Conservation (phyloP, 2,888 invertebrate species). For the Sicus ferrugineus region DNA sequence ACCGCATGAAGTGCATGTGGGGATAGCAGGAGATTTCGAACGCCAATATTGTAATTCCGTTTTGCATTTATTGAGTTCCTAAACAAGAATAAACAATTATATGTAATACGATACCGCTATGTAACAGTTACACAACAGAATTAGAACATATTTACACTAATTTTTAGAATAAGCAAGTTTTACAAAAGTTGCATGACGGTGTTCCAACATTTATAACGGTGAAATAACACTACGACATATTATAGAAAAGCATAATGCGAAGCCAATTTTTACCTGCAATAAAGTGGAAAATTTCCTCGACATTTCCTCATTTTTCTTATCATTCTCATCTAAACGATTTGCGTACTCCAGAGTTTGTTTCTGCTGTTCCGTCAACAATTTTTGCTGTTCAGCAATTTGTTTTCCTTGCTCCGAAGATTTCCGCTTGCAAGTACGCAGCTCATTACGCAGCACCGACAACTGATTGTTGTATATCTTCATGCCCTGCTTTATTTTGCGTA, state of each 20-base stretch:
- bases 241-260: no score
- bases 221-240: no score
- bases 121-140: background rate
- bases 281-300: conserved; percentile 88
- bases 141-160: no score
- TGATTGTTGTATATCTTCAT: conserved; percentile 90
- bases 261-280: conserved; percentile 70
- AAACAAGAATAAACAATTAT: no score
- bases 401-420: conserved; percentile 87
- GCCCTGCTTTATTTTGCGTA: conserved; percentile 86
- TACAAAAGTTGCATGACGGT: no score
- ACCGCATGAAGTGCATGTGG: conserved; percentile 80
- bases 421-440: conserved; percentile 80
- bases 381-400: conserved; percentile 80
- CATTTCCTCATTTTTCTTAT: conserved; percentile 90
- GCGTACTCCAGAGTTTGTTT: conserved; percentile 82
- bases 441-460: conserved; percentile 78
- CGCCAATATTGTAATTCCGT: conserved; percentile 92
- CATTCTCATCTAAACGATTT: conserved; percentile 86
- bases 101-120: no score
- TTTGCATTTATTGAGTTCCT: conserved; percentile 91
- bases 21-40: conserved; percentile 82
- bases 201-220: no score
- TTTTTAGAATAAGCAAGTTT: no score
- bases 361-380: conserved; percentile 76